Evolutionary conservation across 2,797 vertebrate species (phyloP), one percentile per base, ranked within the genome.

Genomic region (Cynopterus sphinx): DNA sequence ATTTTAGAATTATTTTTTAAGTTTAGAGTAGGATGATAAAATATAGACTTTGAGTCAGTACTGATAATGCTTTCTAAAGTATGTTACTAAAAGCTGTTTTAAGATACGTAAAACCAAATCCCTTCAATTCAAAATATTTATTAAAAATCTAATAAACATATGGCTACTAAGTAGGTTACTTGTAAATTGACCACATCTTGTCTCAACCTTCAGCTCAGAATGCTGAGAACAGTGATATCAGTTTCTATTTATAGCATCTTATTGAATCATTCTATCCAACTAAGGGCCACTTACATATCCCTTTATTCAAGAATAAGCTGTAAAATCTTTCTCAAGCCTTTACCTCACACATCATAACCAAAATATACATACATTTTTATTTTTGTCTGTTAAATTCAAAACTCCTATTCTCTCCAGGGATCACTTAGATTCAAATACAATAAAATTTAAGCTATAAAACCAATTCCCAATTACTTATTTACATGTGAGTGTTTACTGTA

Each of bases 1-100:
- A 59, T 67, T 94, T 95, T 73, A 93, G 55, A 85, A 77, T 2
- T 61, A 26, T 70, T 78, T 96, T 75, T 87, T 39, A n/a, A n/a
- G 33, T 63, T 94, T 83, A 77, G 78, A 71, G 28, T 39, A 13
- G n/a, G 17, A 65, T 11, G 63, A 87, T 55, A 84, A 92, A 96
- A 82, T 53, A 22, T 2, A 46, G 0, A 94, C 6, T 31, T 77
- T 83, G 67, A 63, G 57, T 89, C 15, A 41, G 5, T 49, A 59
- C 9, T 41, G 41, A 68, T 33, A 78, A 79, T 1, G 19, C 31
- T 85, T 87, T 85, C 78, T 15, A 70, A 91, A 74, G 19, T 0
- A 75, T 68, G 75, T 87, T 49, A 19, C 41, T 31, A 65, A 61
- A 77, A 70, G 21, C 2, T n/a, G 33, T 92, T 91, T 93, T 67